Percentiles rank a stretch among this genome's conserved stretches.
Evolutionary conservation across 2,797 vertebrate species (phyloP).

Genomic region (Pseudochirops corinnae): DNA sequence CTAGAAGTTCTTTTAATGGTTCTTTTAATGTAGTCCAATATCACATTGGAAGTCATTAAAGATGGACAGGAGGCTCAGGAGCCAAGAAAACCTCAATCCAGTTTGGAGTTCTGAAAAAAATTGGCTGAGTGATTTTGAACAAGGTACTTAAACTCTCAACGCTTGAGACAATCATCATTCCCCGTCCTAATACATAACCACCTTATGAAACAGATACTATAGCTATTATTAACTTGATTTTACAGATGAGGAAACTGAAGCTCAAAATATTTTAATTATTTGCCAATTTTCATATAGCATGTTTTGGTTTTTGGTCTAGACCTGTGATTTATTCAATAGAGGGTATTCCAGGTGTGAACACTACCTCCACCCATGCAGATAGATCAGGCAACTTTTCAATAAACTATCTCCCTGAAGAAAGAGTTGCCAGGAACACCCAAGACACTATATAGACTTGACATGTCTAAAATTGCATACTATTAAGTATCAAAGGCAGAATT

Average conservation of each 20-base stretch:
- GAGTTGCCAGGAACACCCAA: background rate
- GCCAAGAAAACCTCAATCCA: background rate
- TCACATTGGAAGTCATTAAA: background rate
- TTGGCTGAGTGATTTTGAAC: background rate
- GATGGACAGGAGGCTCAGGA: background rate
- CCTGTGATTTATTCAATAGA: background rate
- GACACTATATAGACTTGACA: background rate
- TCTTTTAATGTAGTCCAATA: background rate
- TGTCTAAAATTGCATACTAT: background rate
- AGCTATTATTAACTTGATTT: conserved; percentile 27
- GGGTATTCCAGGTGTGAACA: background rate
- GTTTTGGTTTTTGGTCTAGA: background rate
- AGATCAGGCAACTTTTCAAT: background rate
- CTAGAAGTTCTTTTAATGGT: background rate
- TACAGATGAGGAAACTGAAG: conserved; percentile 11
- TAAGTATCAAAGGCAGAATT: background rate
- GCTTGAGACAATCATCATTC: background rate
- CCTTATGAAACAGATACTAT: background rate
- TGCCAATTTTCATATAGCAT: conserved; percentile 20
- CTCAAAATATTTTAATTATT: background rate
- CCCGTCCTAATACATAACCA: background rate
- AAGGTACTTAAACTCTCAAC: background rate
- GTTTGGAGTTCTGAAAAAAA: background rate
- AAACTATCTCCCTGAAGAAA: background rate
- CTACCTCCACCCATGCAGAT: background rate